Evolutionary conservation across 1,140 invertebrate genomes (phyloP).

Genomic region (Odontomachus brunneus): DNA sequence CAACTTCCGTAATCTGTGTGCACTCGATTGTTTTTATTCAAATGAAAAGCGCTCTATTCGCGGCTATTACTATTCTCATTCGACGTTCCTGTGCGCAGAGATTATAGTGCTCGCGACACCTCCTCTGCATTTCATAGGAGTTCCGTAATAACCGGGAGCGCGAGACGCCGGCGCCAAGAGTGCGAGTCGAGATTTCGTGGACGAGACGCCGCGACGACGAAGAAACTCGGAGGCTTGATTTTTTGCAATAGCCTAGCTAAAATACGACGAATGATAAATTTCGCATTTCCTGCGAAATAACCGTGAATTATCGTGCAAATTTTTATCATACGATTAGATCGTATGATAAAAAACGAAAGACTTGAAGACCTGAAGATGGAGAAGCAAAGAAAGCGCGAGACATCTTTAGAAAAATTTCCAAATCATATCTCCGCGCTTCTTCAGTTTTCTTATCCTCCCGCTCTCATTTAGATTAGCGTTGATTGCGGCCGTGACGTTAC

Average conservation of each 20-base stretch:
- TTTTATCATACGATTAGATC: too few species aligned
- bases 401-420: too few species aligned
- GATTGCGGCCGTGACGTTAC: too few species aligned
- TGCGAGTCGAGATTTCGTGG: constrained; percentile 62
- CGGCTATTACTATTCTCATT: constrained; percentile 18
- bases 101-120: constrained; percentile 28
- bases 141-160: constrained; percentile 41
- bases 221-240: neutral
- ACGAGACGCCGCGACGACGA: neutral
- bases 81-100: constrained; percentile 20
- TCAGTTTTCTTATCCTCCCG: neutral
- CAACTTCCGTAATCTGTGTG: constrained; percentile 14
- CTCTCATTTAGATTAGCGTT: neutral
- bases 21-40: constrained; percentile 42
- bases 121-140: constrained; percentile 25
- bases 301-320: too few species aligned
- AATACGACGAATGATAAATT: too few species aligned
- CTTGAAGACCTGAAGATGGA: too few species aligned
- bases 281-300: too few species aligned
- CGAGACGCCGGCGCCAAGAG: constrained; percentile 31
- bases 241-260: too few species aligned
- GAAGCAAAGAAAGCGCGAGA: too few species aligned
- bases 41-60: constrained; percentile 24
- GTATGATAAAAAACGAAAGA: too few species aligned
- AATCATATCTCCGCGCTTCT: neutral